Conservation (phyloP, 2,888 invertebrate genomes). For the Altica lythri region DNA sequence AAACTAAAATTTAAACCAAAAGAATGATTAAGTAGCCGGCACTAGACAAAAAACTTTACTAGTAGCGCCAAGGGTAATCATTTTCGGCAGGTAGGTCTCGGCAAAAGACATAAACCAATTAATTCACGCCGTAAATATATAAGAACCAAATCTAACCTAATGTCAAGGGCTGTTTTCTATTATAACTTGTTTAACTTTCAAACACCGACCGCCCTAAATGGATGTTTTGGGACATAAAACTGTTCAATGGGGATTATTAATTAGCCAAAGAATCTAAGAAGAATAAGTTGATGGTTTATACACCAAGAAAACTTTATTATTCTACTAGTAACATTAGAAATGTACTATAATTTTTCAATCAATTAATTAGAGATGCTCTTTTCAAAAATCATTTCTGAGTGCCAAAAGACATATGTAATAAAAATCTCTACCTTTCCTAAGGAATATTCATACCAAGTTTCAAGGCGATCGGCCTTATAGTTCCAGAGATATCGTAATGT, state of each 20-base stretch:
- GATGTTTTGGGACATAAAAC: conserved; percentile 38
- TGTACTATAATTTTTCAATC: too few relatives aligned
- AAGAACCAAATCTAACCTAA: conserved; percentile 27
- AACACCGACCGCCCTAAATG: conserved; percentile 33
- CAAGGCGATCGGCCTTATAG: too few relatives aligned
- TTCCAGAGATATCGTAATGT: too few relatives aligned
- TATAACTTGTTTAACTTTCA: conserved; percentile 31
- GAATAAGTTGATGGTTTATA: not conserved
- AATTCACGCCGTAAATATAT: conserved; percentile 23
- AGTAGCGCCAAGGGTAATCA: not conserved
- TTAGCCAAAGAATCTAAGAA: conserved; percentile 25
- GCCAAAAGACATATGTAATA: too few relatives aligned
- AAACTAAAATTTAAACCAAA: too few relatives aligned
- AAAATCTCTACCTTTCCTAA: too few relatives aligned
- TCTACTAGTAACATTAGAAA: too few relatives aligned
- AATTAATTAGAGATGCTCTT: too few relatives aligned
- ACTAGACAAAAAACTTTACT: too few relatives aligned
- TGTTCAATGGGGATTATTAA: conserved; percentile 41
- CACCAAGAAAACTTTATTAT: conserved; percentile 12
- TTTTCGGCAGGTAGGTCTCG: not conserved
- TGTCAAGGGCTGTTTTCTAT: conserved; percentile 31
- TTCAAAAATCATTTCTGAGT: too few relatives aligned
- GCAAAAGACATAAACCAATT: conserved; percentile 12
- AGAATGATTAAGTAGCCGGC: too few relatives aligned
- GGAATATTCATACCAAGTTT: too few relatives aligned